Evolutionary conservation across 2,888 invertebrate genomes (phyloP).

Genomic region (Aelia acuminata): DNA sequence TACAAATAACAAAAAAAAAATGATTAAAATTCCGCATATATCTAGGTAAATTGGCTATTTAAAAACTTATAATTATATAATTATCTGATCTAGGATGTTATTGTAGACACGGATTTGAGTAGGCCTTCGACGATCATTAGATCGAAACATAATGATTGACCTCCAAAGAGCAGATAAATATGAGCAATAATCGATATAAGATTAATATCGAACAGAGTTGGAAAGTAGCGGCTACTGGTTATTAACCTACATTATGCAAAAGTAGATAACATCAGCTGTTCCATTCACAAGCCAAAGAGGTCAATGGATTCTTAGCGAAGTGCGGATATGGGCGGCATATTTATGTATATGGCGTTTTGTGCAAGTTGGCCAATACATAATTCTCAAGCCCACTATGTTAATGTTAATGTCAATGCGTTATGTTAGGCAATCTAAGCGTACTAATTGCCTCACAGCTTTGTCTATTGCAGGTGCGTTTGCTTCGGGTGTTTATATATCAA

Average conservation of each 20-base stretch:
- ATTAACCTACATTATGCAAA: constrained; percentile 51
- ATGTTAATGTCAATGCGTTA: not conserved
- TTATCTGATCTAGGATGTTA: not conserved
- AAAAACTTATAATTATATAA: constrained; percentile 18
- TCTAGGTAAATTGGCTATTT: not conserved
- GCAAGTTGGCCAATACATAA: not conserved
- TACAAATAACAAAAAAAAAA: constrained; percentile 1
- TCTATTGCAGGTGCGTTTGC: not conserved
- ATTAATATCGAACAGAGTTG: constrained; percentile 51
- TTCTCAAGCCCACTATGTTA: not conserved
- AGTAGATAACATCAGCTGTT: constrained; percentile 27
- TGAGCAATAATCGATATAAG: constrained; percentile 53
- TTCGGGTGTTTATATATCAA: no score
- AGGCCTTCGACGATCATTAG: not conserved
- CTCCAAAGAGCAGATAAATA: not conserved
- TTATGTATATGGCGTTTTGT: not conserved
- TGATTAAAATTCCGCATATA: not conserved
- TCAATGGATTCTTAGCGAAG: not conserved
- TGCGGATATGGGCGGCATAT: constrained; percentile 4
- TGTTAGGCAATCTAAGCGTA: not conserved
- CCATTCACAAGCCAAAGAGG: constrained; percentile 37
- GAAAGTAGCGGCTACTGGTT: constrained; percentile 54
- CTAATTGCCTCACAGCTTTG: not conserved
- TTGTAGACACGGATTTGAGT: not conserved
- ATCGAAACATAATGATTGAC: not conserved